Evolutionary conservation across 2,113 vertebrate species (phyloP).

Genomic region (Scolopax mira): DNA sequence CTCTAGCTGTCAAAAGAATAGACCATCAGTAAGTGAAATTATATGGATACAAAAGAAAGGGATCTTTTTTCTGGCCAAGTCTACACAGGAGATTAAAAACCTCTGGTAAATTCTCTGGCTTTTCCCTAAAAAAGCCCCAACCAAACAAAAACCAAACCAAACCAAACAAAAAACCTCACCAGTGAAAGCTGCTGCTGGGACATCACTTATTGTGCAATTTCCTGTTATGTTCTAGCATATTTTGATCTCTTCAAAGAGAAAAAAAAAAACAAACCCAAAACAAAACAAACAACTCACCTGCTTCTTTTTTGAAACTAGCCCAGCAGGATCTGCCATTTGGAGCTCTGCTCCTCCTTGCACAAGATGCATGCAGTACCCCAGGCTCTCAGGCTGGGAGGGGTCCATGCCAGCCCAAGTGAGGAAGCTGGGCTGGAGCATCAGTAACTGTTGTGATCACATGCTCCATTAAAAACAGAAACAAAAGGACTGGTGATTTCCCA

Average conservation of each 20-base stretch:
- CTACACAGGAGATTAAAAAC: not conserved
- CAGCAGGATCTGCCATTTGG: not conserved
- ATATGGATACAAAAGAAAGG: rapidly evolving
- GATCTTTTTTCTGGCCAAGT: not conserved
- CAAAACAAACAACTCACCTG: not conserved
- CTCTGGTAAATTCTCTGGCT: not conserved
- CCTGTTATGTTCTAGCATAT: not conserved
- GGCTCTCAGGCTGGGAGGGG: not conserved
- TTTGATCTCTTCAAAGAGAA: not conserved
- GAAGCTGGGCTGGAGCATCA: not conserved
- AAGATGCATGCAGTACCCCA: not conserved
- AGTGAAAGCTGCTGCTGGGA: not conserved
- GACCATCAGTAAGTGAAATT: not conserved
- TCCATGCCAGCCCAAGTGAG: not conserved
- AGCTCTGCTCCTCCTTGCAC: not conserved
- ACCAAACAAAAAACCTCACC: not conserved
- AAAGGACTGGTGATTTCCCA: not conserved
- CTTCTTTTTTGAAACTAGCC: not conserved
- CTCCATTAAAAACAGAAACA: not conserved
- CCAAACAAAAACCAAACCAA: not conserved
- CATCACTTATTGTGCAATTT: not conserved
- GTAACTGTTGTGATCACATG: rapidly evolving
- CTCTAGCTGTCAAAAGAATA: not conserved
- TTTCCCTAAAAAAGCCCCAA: not conserved
- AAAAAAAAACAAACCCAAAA: not conserved